Percentiles rank a stretch among this genome's conserved stretches.
phyloP scores from a whole-genome alignment of 1,140 invertebrate genomes.

The Matsumurasca onukii region DNA sequence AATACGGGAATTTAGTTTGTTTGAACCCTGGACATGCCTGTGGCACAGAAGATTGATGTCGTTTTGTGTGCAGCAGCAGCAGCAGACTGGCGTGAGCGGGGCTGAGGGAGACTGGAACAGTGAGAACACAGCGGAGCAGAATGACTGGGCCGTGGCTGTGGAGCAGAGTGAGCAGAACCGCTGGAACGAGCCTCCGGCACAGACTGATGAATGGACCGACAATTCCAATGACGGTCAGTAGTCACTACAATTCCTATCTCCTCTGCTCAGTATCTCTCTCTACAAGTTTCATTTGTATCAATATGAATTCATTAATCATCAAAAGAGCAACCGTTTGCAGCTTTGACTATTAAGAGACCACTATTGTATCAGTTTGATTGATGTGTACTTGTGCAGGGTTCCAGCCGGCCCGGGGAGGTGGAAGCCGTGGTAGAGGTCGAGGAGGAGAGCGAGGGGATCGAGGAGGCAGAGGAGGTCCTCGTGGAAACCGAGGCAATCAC shows the following conservation, averaged over 20 bases:
- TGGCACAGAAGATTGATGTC: too few species aligned
- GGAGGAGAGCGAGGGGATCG: neutral
- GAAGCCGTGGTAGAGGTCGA: neutral
- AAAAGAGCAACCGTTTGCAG: too few species aligned
- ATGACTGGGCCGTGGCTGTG: slow-evolving; percentile 8
- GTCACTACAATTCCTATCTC: too few species aligned
- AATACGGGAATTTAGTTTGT: too few species aligned
- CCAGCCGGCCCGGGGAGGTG: neutral
- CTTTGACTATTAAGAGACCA: too few species aligned
- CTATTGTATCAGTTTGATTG: neutral
- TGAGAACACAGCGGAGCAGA: neutral
- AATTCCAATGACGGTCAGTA: slow-evolving; percentile 22
- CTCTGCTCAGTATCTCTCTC: too few species aligned
- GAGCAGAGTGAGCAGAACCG: slow-evolving; percentile 17
- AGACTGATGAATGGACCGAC: slow-evolving; percentile 11
- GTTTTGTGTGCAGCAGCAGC: too few species aligned
- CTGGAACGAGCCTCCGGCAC: neutral
- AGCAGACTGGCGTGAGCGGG: too few species aligned
- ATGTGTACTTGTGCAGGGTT: slow-evolving; percentile 5
- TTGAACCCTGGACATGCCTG: too few species aligned
- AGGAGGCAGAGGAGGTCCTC: slow-evolving; percentile 4
- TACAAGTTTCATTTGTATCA: too few species aligned
- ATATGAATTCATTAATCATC: too few species aligned
- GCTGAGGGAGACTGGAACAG: slow-evolving; percentile 15
- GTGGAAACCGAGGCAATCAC: neutral